Base-by-base conservation (phyloP, 2,888 invertebrate species). In the Andrena dorsata region DNA sequence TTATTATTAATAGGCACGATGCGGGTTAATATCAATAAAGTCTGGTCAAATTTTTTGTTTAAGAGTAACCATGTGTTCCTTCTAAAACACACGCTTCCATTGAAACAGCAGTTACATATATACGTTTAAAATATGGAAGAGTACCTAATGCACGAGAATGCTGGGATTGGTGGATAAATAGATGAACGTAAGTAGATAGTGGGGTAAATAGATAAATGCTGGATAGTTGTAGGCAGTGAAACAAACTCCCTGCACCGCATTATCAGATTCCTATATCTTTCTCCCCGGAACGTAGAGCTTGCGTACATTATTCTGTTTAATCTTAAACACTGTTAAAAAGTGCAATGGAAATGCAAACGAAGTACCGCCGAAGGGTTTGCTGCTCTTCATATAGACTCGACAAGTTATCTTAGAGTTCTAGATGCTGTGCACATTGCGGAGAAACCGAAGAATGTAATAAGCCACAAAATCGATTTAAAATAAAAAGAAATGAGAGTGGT, bases 111-210 rank as follows among this genome's bases (percentile, higher is more conserved):
- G 56, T 56, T 56, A 56, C 56, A 41, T 41, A 56, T 26, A 41
- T 41, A 1, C 41, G 16, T 41, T 41, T 41, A 41, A 41, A 41
- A 41, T 41, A 16, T 41, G 41, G 16, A 41, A 16, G 16, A 41
- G 41, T 16, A 5, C 2, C 3, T 56, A 26, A 13, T 8, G 23
- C 10, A 56, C 53, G 10, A 56, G 53, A 56, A 26, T 23, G 13
- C 4, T 4, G 41, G 13, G 49, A 66, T 66, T 30, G n/a, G 47
- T 65, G 8, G 47, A 7, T 66, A 66, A 66, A 66, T 6, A 30
- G 23, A 30, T 58, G 58, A 23, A 58, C 28, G 16, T 13, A 28
- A 16, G 28, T 30, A 60, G 30, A n/a, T 28, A 58, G 3, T 16
- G 30, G 16, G 13, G 28, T 28, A 58, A 58, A 58, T 16, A 56